Conservation (phyloP, 2,888 invertebrate genomes). For the Eledona agricola region DNA sequence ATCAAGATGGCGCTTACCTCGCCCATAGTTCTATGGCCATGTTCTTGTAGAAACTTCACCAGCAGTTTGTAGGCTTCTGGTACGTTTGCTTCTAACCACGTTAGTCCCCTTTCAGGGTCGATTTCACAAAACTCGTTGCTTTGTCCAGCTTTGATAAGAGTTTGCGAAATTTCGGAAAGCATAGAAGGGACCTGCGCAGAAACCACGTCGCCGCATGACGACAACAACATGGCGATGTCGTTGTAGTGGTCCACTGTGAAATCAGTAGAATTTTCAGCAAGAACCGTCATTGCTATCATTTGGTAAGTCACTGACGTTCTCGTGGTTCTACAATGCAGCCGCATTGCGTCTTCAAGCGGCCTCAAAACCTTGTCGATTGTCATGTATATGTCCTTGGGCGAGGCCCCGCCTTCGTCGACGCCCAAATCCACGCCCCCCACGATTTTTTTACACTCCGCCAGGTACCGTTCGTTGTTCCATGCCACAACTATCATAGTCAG, state of each 20-base stretch:
- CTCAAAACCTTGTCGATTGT: constrained; percentile 53
- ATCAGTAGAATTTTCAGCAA: constrained; percentile 66
- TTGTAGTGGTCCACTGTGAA: constrained; percentile 71
- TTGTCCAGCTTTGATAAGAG: constrained; percentile 38
- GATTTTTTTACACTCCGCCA: constrained; percentile 26
- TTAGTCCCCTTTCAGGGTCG: constrained; percentile 63
- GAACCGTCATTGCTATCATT: constrained; percentile 65
- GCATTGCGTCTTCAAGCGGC: constrained; percentile 40
- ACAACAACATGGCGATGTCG: constrained; percentile 75
- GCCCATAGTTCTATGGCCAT: constrained; percentile 76
- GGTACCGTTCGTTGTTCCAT: constrained; percentile 22
- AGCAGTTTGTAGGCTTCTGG: constrained; percentile 64
- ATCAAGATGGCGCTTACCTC: constrained; percentile 69
- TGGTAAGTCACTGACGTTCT: constrained; percentile 66
- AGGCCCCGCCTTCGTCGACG: constrained; percentile 46
- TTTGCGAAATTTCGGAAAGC: constrained; percentile 52
- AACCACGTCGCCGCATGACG: constrained; percentile 73
- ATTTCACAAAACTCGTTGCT: constrained; percentile 64
- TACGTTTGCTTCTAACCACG: constrained; percentile 69
- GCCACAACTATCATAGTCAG: constrained; percentile 42
- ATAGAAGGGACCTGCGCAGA: constrained; percentile 75
- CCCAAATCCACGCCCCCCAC: constrained; percentile 57
- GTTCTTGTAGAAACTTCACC: constrained; percentile 69
- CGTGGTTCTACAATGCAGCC: constrained; percentile 58
- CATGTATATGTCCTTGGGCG: constrained; percentile 54